Evolutionary conservation across 2,888 invertebrate genomes (phyloP).

Genomic region (Pyrgus malvae): DNA sequence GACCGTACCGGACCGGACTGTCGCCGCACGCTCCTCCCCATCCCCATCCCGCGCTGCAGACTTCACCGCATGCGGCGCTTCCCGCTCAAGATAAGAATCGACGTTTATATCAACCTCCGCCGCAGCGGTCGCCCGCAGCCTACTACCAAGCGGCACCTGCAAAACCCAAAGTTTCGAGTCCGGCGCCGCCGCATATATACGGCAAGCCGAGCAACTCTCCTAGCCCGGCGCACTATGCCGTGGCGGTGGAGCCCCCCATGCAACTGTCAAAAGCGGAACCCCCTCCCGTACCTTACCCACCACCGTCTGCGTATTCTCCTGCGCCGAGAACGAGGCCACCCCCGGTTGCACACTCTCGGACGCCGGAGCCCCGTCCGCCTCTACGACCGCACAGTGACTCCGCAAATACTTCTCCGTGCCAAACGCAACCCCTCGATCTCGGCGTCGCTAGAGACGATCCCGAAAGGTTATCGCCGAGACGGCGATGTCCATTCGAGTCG

Average conservation of each 20-base stretch:
- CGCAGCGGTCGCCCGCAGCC: conserved; percentile 68
- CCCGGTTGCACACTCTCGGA: conserved; percentile 81
- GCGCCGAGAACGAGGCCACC: conserved; percentile 69
- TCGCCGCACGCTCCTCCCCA: conserved; percentile 80
- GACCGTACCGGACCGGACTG: conserved; percentile 72
- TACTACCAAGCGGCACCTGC: conserved; percentile 76
- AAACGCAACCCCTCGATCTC: conserved; percentile 90
- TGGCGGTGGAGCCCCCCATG: conserved; percentile 66
- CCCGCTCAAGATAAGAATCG: conserved; percentile 54
- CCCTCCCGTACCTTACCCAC: conserved; percentile 70
- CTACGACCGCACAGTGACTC: conserved; percentile 61
- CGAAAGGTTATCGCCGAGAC: conserved; percentile 82
- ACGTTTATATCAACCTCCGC: conserved; percentile 68
- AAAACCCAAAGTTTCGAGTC: conserved; percentile 88
- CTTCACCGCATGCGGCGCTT: conserved; percentile 60
- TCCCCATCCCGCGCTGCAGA: conserved; percentile 72
- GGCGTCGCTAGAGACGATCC: conserved; percentile 86
- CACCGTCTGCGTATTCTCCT: conserved; percentile 63
- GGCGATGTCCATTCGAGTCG: conserved; percentile 82
- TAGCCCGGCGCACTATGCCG: conserved; percentile 72
- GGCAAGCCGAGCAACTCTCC: conserved; percentile 82
- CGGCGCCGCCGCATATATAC: conserved; percentile 89
- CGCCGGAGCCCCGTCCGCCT: conserved; percentile 74
- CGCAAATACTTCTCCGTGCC: conserved; percentile 77
- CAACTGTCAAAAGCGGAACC: conserved; percentile 82